Percentiles rank a stretch among this genome's conserved stretches.
Conservation (phyloP, 2,888 invertebrate species). For the Microdon myrmicae region DNA sequence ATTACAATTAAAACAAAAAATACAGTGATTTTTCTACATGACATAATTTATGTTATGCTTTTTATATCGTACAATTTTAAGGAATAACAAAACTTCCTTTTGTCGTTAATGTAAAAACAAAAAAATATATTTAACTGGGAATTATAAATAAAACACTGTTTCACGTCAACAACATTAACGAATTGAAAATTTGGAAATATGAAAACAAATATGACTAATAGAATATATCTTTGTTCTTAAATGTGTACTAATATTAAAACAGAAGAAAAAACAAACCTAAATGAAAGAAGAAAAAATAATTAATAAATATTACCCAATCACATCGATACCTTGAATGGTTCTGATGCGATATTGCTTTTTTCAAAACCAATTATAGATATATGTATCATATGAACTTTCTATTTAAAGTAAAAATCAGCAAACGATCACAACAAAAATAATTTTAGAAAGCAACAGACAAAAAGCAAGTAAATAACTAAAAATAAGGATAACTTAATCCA, state of each 20-base stretch:
- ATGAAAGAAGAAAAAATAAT: constrained; percentile 70
- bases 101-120: constrained; percentile 7
- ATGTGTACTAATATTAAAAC: constrained; percentile 22
- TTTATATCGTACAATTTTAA: constrained; percentile 28
- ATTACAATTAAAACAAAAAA: constrained; percentile 3
- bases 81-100: constrained; percentile 15
- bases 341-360: constrained; percentile 24
- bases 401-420: constrained; percentile 5
- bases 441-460: constrained; percentile 12
- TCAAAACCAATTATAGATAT: constrained; percentile 3
- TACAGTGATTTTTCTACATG: too few species aligned
- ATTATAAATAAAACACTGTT: constrained; percentile 2
- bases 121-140: constrained; percentile 1
- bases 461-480: neutral
- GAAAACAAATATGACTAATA: constrained; percentile 12
- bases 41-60: constrained; percentile 28
- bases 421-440: constrained; percentile 1
- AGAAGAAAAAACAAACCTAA: constrained; percentile 58
- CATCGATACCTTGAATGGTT: constrained; percentile 21
- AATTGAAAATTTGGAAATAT: constrained; percentile 23
- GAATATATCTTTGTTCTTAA: constrained; percentile 22
- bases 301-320: constrained; percentile 57
- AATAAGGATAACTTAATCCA: neutral
- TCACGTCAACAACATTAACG: constrained; percentile 38
- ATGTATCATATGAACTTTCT: constrained; percentile 14